These are phyloP conservation scores for Dryococelus australis DNA, from an alignment of 2,888 invertebrate genomes.

Conservation along the genomic window DNA sequence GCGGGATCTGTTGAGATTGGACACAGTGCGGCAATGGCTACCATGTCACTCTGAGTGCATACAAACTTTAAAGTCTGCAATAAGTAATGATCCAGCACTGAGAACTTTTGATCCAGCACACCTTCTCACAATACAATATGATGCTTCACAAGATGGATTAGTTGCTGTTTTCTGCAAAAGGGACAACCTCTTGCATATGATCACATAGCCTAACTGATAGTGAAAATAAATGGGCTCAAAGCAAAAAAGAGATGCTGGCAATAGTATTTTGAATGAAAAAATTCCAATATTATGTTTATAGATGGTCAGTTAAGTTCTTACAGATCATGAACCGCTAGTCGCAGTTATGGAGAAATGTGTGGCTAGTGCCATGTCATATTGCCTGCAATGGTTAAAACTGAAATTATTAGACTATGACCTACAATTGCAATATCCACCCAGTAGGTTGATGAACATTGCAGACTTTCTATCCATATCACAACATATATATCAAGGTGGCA, in stretches of 20 bases:
- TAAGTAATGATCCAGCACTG: conserved; percentile 37
- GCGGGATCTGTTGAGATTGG: conserved; percentile 28
- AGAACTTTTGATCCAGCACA: conserved; percentile 38
- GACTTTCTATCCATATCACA: neutral
- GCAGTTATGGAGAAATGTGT: neutral
- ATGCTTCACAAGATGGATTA: conserved; percentile 40
- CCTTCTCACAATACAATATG: conserved; percentile 41
- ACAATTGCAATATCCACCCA: neutral
- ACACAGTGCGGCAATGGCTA: neutral
- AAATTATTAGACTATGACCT: neutral
- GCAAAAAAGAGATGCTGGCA: conserved; percentile 48
- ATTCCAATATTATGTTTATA: neutral
- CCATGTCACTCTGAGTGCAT: conserved; percentile 23
- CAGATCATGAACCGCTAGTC: conserved; percentile 32
- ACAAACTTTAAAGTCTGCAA: neutral
- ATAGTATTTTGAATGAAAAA: conserved; percentile 25
- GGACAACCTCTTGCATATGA: conserved; percentile 54
- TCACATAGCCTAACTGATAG: conserved; percentile 51
- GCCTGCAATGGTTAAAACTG: neutral
- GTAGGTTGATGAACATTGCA: neutral
- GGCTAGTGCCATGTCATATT: neutral
- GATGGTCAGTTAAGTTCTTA: conserved; percentile 25
- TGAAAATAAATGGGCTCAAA: conserved; percentile 51
- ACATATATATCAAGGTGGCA: neutral
- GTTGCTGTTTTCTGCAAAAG: conserved; percentile 47